Percentiles rank a stretch among this genome's conserved stretches.
Evolutionary conservation across 2,797 vertebrate genomes (phyloP).

Genomic region (Atherinosoma microstoma): DNA sequence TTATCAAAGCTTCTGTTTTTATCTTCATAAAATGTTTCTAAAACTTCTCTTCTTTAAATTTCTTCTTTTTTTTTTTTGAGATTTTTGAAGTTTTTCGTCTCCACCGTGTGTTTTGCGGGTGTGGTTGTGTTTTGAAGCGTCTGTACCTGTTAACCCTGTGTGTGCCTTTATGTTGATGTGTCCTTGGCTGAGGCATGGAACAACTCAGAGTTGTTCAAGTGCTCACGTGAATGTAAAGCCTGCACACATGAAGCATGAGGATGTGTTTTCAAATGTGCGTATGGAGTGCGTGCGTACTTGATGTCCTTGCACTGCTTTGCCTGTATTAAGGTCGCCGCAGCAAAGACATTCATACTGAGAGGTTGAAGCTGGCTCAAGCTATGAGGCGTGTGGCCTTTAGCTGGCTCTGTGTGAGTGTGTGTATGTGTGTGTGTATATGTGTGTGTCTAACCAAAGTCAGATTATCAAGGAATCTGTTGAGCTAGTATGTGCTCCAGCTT

Average conservation of each 20-base stretch:
- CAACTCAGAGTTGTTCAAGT: constrained; percentile 60
- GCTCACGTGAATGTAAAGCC: constrained; percentile 55
- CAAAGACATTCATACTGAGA: constrained; percentile 70
- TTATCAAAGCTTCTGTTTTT: constrained; percentile 86
- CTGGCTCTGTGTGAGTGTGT: constrained; percentile 30
- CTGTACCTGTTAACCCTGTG: constrained; percentile 40
- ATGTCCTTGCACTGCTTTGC: constrained; percentile 52
- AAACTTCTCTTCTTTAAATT: constrained; percentile 79
- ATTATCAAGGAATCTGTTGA: constrained; percentile 71
- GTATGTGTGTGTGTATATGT: constrained; percentile 20
- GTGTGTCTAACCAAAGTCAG: constrained; percentile 48
- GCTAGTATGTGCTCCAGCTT: constrained; percentile 61
- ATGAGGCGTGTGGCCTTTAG: constrained; percentile 46
- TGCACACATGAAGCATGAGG: constrained; percentile 47
- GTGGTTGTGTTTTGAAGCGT: constrained; percentile 62
- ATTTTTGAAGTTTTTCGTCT: constrained; percentile 63
- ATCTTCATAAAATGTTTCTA: constrained; percentile 87
- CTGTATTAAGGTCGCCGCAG: constrained; percentile 57
- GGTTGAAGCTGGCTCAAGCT: constrained; percentile 59
- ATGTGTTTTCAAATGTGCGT: constrained; percentile 24
- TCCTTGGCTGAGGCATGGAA: constrained; percentile 72
- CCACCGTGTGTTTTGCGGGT: constrained; percentile 72
- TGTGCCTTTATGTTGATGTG: constrained; percentile 40
- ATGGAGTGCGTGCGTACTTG: constrained; percentile 34
- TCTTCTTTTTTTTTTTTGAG: constrained; percentile 62